Percentiles rank a stretch among this genome's conserved stretches.
phyloP scores from a whole-genome alignment of 2,888 invertebrate species.

The Scotopteryx bipunctaria region DNA sequence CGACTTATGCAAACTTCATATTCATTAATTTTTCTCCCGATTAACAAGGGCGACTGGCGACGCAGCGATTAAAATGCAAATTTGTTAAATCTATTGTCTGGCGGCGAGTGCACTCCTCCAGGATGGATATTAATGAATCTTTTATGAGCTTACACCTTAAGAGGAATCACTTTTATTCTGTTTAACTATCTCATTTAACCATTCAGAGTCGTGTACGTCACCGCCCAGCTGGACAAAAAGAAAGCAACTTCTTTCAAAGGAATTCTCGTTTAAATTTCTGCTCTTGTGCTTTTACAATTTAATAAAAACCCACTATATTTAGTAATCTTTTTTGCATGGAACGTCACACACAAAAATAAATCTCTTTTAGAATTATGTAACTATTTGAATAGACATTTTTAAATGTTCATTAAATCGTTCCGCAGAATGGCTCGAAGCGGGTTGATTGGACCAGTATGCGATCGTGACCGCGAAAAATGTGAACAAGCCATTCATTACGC shows the following conservation, averaged over 20 bases:
- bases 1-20: constrained; percentile 45
- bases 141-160: neutral
- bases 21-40: constrained; percentile 46
- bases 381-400: constrained; percentile 17
- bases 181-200: no score
- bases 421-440: constrained; percentile 12
- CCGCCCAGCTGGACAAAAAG: no score
- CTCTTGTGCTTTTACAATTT: no score
- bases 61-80: constrained; percentile 48
- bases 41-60: constrained; percentile 36
- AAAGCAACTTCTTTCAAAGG: no score
- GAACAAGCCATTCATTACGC: constrained; percentile 27
- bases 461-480: constrained; percentile 20
- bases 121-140: constrained; percentile 9
- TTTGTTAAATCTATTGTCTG: constrained; percentile 29
- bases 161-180: no score
- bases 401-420: constrained; percentile 22
- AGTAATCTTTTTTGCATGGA: no score
- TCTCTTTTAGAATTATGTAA: no score
- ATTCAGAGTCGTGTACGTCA: no score
- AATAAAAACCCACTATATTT: no score
- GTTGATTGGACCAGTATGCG: constrained; percentile 29
- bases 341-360: no score
- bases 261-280: no score
- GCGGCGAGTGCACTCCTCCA: constrained; percentile 7